These are phyloP conservation scores for Sandelia bainsii DNA, from an alignment of 2,797 vertebrate genomes.

Conservation along the genomic window DNA sequence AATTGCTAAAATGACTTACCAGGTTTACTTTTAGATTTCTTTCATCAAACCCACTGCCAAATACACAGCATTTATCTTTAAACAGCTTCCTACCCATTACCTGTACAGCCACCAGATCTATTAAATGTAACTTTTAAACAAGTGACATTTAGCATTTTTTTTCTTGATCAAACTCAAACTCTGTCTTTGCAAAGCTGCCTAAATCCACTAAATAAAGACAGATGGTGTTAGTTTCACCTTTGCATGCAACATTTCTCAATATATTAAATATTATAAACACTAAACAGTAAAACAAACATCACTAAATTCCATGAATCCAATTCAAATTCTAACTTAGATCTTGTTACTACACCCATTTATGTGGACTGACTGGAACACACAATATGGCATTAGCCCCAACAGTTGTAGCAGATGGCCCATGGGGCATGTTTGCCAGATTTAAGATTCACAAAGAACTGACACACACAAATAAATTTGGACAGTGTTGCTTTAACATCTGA, in stretches of 20 bases:
- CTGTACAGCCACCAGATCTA: not conserved
- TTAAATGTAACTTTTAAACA: not conserved
- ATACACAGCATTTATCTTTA: not conserved
- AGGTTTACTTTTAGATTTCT: constrained; percentile 5
- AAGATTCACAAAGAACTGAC: constrained; percentile 80
- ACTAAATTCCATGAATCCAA: constrained; percentile 59
- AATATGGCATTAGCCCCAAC: constrained; percentile 51
- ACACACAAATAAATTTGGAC: constrained; percentile 85
- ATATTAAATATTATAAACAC: constrained; percentile 27
- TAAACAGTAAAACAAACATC: constrained; percentile 51
- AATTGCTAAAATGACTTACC: too few relatives aligned
- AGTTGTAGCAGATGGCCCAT: constrained; percentile 65
- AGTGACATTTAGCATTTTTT: constrained; percentile 10
- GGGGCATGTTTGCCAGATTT: constrained; percentile 81
- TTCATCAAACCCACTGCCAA: constrained; percentile 53
- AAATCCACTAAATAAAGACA: constrained; percentile 10
- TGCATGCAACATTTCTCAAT: constrained; percentile 32
- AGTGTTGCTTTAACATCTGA: constrained; percentile 91
- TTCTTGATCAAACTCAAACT: not conserved
- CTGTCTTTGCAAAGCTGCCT: not conserved
- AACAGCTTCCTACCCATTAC: not conserved
- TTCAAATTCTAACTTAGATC: constrained; percentile 52
- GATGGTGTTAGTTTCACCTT: constrained; percentile 7
- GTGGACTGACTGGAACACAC: constrained; percentile 64
- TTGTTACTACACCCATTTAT: constrained; percentile 59